Percentiles rank a stretch among this genome's conserved stretches.
phyloP scores from a whole-genome alignment of 1,140 invertebrate species.

The Pseudomyrmex gracilis region DNA sequence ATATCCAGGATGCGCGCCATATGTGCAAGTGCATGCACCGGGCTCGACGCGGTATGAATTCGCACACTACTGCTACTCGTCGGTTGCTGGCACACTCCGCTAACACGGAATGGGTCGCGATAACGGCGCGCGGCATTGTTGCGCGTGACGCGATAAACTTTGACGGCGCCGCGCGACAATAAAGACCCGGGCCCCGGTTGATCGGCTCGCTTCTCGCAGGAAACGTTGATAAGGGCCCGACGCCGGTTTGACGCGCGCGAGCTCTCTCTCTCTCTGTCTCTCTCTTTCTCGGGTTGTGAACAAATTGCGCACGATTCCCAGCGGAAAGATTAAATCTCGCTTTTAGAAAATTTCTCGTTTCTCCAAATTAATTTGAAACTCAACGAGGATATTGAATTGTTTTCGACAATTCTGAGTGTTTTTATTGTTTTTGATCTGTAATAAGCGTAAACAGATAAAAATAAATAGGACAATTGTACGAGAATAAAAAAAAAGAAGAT shows the following conservation, averaged over 20 bases:
- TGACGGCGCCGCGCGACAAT: conserved; percentile 46
- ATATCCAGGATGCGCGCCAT: background rate
- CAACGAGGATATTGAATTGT: no score
- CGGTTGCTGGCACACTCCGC: background rate
- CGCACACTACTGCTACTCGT: no score
- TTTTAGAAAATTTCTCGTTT: no score
- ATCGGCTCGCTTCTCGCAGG: conserved; percentile 46
- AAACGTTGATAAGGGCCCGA: conserved; percentile 40
- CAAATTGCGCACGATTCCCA: background rate
- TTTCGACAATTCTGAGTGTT: no score
- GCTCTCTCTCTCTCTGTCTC: no score
- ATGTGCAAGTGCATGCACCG: conserved; percentile 12
- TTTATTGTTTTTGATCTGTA: no score
- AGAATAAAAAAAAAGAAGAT: no score
- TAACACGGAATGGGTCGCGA: conserved; percentile 47
- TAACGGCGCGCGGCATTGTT: conserved; percentile 38
- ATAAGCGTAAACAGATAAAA: no score
- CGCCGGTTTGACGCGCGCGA: background rate
- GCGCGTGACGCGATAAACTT: conserved; percentile 54
- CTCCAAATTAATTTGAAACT: no score
- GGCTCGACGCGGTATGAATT: background rate
- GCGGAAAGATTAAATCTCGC: no score
- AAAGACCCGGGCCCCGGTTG: conserved; percentile 24
- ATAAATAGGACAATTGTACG: no score
- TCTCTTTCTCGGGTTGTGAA: no score